Base-by-base conservation (phyloP, 2,888 invertebrate species). In the Xanthia icteritia region DNA sequence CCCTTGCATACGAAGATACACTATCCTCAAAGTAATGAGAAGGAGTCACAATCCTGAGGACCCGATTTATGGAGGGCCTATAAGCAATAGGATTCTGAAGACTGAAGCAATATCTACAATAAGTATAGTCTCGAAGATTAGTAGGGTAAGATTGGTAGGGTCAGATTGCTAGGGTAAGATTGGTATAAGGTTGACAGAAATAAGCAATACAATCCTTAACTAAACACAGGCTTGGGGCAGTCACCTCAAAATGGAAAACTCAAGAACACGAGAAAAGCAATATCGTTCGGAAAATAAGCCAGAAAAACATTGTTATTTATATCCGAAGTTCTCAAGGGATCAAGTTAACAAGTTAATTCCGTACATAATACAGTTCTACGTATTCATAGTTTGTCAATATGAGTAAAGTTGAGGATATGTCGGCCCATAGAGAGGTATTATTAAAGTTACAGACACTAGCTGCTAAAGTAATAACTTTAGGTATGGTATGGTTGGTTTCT, bases 271-370 rank as follows among this genome's bases (percentile, higher is more conserved):
- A 66, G 31, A 63, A 66, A 80, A 61, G 48, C 31, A 70, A 70
- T 80, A 76, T 39, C 23, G 15, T 63, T 70, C 60, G 39, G 42
- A 31, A 61, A 75, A 76, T 48, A 60, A 48, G 17, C 31, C 6
- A 42, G 69, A 56, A 70, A 75, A 69, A 76, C 54, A 70, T 51
- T 0, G n/a, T 80, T 69, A 79, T 68, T 48, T 67, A 73, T 63
- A 58, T 48, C 23, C 11, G 5, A 51, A 63, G 36, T 42, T 23
- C 69, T 80, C 81, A 1, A 23, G 56, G n/a, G 61, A 51, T 15
- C 42, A 42, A 51, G 74, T 58, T 42, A 67, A 48, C 60, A 48
- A 66, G 27, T n/a, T 60, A 66, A 73, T 78, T 66, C 27, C 15
- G 48, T 42, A 79, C 5, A 63, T 63, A 42, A 45, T n/a, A 66